These are phyloP conservation scores for Drosophila parvula DNA, from an alignment of 1,140 invertebrate genomes.

Conservation along the genomic window DNA sequence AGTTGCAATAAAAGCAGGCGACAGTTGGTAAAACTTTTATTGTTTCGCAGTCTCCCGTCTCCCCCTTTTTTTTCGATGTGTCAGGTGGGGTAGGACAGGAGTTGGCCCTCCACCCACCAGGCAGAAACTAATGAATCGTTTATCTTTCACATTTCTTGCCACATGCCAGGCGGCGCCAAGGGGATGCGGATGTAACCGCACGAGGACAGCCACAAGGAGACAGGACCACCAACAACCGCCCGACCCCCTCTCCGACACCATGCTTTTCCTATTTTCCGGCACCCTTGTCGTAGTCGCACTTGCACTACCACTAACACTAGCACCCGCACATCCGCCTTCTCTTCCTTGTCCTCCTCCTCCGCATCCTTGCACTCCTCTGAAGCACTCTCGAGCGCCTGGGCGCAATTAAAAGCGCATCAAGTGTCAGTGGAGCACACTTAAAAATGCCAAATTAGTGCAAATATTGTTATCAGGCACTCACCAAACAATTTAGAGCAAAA, in stretches of 20 bases:
- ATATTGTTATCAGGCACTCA: constrained; percentile 84
- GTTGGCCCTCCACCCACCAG: neutral
- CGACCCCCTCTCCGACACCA: no score
- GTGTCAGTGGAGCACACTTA: constrained; percentile 84
- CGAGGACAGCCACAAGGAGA: constrained; percentile 51
- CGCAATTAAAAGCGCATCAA: constrained; percentile 84
- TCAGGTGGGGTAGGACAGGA: constrained; percentile 10
- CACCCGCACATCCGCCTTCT: constrained; percentile 9
- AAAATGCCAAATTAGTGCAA: constrained; percentile 84
- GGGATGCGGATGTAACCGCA: constrained; percentile 56
- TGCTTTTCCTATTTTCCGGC: constrained; percentile 1
- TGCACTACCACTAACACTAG: neutral
- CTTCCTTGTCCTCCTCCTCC: neutral
- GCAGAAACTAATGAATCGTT: constrained; percentile 79
- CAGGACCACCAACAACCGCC: constrained; percentile 4
- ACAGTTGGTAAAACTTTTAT: constrained; percentile 53
- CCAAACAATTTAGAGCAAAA: constrained; percentile 84
- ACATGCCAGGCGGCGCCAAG: constrained; percentile 53
- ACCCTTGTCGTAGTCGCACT: constrained; percentile 20
- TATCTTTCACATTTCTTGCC: constrained; percentile 80
- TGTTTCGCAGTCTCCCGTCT: constrained; percentile 13
- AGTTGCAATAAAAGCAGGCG: constrained; percentile 63
- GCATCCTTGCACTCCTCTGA: constrained; percentile 35
- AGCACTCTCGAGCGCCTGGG: constrained; percentile 77
- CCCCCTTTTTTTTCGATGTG: constrained; percentile 7